Evolutionary conservation across 2,113 vertebrate genomes (phyloP).

Genomic region (Mirza zaza): DNA sequence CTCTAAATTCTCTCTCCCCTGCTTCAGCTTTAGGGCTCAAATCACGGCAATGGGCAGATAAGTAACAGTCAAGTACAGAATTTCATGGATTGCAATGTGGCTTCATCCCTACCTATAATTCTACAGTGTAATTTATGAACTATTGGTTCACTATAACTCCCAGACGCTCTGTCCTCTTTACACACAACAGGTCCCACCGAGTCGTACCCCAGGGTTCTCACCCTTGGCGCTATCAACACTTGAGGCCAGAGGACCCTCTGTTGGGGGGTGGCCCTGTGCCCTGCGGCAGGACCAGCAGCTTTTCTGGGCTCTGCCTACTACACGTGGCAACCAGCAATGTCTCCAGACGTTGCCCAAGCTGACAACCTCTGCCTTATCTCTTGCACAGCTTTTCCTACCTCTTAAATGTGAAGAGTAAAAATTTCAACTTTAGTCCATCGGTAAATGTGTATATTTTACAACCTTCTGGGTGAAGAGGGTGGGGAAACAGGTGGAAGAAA

Average conservation of each 20-base stretch:
- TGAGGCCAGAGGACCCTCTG: not conserved
- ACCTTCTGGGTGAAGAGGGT: not conserved
- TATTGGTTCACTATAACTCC: not conserved
- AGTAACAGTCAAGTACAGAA: not conserved
- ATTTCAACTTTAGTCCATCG: not conserved
- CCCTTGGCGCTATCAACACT: not conserved
- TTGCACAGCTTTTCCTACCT: not conserved
- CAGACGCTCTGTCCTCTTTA: not conserved
- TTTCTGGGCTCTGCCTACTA: not conserved
- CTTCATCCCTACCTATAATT: not conserved
- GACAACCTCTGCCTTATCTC: not conserved
- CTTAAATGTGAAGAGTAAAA: not conserved
- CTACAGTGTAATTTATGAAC: not conserved
- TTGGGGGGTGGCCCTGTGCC: not conserved
- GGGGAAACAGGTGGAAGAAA: not conserved
- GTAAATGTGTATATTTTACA: not conserved
- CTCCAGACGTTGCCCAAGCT: not conserved
- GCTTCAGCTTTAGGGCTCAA: not conserved
- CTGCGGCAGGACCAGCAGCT: no score
- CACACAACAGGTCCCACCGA: not conserved
- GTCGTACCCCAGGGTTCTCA: not conserved
- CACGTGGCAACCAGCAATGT: not conserved
- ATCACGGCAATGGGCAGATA: not conserved
- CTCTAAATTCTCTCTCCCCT: not conserved
- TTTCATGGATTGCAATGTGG: not conserved